A percentile compares a stretch with the other conserved stretches of the same genome.
Evolutionary conservation across 2,888 invertebrate genomes (phyloP).

Genomic region (Dasypogon diadema): DNA sequence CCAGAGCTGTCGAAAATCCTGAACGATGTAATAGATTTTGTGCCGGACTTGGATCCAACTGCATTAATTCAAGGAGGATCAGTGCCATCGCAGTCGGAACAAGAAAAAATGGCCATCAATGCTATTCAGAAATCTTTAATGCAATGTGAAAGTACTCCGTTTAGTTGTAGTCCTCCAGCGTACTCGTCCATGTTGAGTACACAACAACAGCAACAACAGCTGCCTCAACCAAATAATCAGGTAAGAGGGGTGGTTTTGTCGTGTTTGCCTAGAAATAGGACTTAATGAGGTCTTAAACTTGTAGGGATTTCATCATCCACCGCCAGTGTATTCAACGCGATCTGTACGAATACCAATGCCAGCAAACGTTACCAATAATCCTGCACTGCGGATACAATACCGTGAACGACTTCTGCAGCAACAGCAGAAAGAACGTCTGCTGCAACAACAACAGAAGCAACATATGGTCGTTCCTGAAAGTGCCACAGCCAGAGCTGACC

Average conservation of each 20-base stretch:
- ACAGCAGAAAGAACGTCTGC: slow-evolving; percentile 77
- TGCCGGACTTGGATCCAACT: slow-evolving; percentile 71
- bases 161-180: slow-evolving; percentile 62
- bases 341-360: slow-evolving; percentile 63
- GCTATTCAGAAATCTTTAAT: slow-evolving; percentile 92
- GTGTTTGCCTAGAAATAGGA: background rate
- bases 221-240: slow-evolving; percentile 52
- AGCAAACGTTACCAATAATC: slow-evolving; percentile 61
- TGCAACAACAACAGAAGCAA: slow-evolving; percentile 85
- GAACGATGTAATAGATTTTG: slow-evolving; percentile 86
- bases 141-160: slow-evolving; percentile 78
- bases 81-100: slow-evolving; percentile 60
- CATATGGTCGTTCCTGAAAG: slow-evolving; percentile 84
- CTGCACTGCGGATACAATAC: slow-evolving; percentile 63
- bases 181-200: slow-evolving; percentile 61
- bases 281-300: background rate
- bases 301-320: slow-evolving; percentile 66
- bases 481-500: slow-evolving; percentile 73
- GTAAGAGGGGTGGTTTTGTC: slow-evolving; percentile 2
- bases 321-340: slow-evolving; percentile 65
- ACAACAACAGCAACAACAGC: slow-evolving; percentile 61
- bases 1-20: slow-evolving; percentile 84
- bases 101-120: slow-evolving; percentile 83
- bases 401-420: slow-evolving; percentile 67
- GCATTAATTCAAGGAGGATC: slow-evolving; percentile 64